Base-by-base conservation (phyloP, 1,140 invertebrate species). In the Panagrolaimus sp. region DNA sequence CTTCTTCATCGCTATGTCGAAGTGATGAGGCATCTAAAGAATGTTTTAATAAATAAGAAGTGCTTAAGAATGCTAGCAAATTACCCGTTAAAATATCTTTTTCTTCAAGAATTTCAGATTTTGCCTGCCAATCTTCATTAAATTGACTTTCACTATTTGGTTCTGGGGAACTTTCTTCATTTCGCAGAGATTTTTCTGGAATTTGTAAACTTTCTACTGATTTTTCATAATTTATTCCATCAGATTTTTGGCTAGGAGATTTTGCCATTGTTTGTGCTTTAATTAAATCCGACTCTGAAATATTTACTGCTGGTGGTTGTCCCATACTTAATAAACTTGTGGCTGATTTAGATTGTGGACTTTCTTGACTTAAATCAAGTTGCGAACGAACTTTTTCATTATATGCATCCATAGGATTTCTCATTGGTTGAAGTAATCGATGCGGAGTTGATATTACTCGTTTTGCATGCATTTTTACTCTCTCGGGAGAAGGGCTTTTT, bases 371-470 rank as follows among this genome's bases (percentile, higher is more conserved):
- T 25, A 57, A 25, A 23, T 57, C 51, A 20, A 20, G 20, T 8
- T 57, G 51, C 1, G 51, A 57, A 14, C 51, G 51, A 57, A 57
- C 51, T 16, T 57, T 57, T 57, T 57, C 51, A 20, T 25, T 25
- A 16, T 57, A 57, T 2, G 51, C 51, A 57, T 57, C 51, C 51
- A 69, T 68, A 20, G 67, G 67, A 69, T 69, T 69, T 13, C 67
- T 16, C 67, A 69, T 69, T 53, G 67, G 67, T 51, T 16, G 9
- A n/a, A 23, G 14, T 31, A 69, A 57, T 23, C 67, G 61, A 23
- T 69, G 25, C 9, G 67, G 67, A 14, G 67, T 69, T 5, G 27
- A 23, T 9, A 69, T 38, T 8, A 69, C 67, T 38, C 63, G 42
- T 20, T 66, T 63, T 42, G 67, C 42, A 57, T 57, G n/a, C 20